Conservation (phyloP, 2,888 invertebrate species). For the Tipula lateralis region DNA sequence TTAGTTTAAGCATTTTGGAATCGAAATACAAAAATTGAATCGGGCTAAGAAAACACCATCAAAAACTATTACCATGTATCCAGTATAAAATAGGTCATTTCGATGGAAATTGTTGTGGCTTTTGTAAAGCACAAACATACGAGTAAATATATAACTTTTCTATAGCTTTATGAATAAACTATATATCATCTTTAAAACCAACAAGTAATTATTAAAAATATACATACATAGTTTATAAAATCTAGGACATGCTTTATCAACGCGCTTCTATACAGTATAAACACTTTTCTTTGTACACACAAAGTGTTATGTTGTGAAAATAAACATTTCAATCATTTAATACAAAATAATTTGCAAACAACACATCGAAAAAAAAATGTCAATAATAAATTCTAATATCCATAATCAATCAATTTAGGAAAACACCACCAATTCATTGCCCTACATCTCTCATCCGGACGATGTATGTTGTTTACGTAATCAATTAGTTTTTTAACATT, state of each 20-base stretch:
- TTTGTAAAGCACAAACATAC: no score
- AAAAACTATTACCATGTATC: not conserved
- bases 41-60: not conserved
- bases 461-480: not conserved
- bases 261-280: not conserved
- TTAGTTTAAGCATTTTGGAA: not conserved
- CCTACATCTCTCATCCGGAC: not conserved
- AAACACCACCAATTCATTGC: not conserved
- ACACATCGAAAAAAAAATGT: not conserved
- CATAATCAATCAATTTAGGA: conserved; percentile 11
- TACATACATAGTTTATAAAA: not conserved
- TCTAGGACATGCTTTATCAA: not conserved
- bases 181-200: not conserved
- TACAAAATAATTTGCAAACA: not conserved
- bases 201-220: not conserved
- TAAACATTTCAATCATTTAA: conserved; percentile 24
- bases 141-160: not conserved
- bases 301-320: not conserved
- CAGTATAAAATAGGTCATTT: not conserved
- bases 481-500: not conserved
- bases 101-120: not conserved
- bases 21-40: not conserved
- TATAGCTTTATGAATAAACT: not conserved
- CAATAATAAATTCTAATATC: conserved; percentile 20
- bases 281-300: not conserved